A percentile compares a stretch with the other conserved stretches of the same genome.
Evolutionary conservation across 2,888 invertebrate genomes (phyloP).

Genomic region (Mellilla xanthometata): DNA sequence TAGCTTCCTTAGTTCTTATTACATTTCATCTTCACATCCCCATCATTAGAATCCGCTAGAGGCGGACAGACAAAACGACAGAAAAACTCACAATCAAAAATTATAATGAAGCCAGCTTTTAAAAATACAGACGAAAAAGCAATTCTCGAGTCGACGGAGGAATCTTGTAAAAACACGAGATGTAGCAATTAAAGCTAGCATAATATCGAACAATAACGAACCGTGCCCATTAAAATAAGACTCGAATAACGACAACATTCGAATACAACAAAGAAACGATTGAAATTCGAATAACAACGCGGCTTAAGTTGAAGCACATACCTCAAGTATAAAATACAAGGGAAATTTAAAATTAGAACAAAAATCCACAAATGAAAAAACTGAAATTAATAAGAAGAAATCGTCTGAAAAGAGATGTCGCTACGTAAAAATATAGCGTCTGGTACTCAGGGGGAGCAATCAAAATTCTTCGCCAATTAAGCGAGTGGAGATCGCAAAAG

Average conservation of each 20-base stretch:
- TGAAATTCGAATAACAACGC: no score
- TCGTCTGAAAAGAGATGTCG: slow-evolving; percentile 44
- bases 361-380: slow-evolving; percentile 12
- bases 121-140: slow-evolving; percentile 45
- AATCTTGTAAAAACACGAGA: slow-evolving; percentile 47
- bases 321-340: no score
- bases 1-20: no score
- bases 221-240: slow-evolving; percentile 78
- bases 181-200: slow-evolving; percentile 69
- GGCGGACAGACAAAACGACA: slow-evolving; percentile 10
- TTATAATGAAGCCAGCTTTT: slow-evolving; percentile 32
- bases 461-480: slow-evolving; percentile 82
- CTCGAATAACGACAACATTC: slow-evolving; percentile 74
- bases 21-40: not conserved
- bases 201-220: slow-evolving; percentile 78
- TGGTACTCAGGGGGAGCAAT: slow-evolving; percentile 63
- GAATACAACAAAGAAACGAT: no score
- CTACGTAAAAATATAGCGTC: slow-evolving; percentile 74
- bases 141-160: slow-evolving; percentile 39
- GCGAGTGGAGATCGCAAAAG: slow-evolving; percentile 78
- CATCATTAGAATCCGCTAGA: slow-evolving; percentile 9
- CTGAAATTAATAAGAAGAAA: slow-evolving; percentile 60
- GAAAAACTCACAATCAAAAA: slow-evolving; percentile 48
- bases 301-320: no score
- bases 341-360: no score